These are phyloP conservation scores for Tipula helvola DNA, from an alignment of 2,888 invertebrate genomes.

Conservation along the genomic window DNA sequence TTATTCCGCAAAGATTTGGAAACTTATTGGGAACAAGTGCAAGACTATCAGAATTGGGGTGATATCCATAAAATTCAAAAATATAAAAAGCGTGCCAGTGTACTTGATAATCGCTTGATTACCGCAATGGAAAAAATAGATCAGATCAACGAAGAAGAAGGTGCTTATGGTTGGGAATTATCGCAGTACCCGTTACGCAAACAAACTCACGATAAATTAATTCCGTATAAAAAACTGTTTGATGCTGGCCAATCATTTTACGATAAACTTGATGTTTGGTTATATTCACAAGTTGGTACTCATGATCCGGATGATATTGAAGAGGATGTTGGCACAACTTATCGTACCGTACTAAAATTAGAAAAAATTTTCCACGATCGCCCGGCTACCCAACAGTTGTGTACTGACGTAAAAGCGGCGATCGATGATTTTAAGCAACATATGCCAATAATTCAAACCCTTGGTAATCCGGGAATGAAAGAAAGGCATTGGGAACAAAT, in stretches of 20 bases:
- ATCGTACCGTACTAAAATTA: conserved; percentile 66
- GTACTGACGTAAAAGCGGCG: conserved; percentile 42
- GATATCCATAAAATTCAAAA: conserved; percentile 69
- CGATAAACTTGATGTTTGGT: conserved; percentile 72
- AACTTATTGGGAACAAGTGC: conserved; percentile 62
- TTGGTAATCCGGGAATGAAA: conserved; percentile 92
- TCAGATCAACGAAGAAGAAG: conserved; percentile 83
- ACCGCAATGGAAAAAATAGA: conserved; percentile 72
- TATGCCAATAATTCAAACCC: conserved; percentile 81
- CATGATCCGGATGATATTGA: conserved; percentile 86
- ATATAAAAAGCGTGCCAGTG: conserved; percentile 70
- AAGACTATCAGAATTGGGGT: conserved; percentile 79
- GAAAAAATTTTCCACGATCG: conserved; percentile 74
- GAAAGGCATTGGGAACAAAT: conserved; percentile 87
- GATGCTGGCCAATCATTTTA: conserved; percentile 81
- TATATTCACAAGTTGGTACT: conserved; percentile 67
- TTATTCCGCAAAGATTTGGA: conserved; percentile 75
- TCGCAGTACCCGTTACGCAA: conserved; percentile 83
- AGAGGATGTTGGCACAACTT: conserved; percentile 29
- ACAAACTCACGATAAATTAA: conserved; percentile 60
- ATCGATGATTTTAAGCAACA: conserved; percentile 82
- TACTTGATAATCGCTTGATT: conserved; percentile 49
- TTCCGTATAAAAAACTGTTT: conserved; percentile 77
- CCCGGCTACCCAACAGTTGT: conserved; percentile 61
- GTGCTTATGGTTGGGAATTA: conserved; percentile 73